These are phyloP conservation scores for Takifugu rubripes DNA, from an alignment of 2,797 vertebrate species.

Conservation along the genomic window DNA sequence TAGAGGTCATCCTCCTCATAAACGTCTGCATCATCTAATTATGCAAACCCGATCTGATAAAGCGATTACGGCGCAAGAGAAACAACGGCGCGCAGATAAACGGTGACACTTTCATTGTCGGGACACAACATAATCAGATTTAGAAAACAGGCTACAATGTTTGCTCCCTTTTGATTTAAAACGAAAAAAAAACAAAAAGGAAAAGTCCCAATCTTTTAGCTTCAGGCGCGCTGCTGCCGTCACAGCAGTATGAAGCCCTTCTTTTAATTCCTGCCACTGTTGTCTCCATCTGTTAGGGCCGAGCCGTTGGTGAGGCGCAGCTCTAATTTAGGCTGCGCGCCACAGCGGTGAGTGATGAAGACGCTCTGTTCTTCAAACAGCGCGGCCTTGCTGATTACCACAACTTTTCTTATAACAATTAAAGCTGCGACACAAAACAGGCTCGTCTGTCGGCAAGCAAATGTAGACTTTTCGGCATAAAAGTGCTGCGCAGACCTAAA, in stretches of 20 bases:
- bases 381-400: no score
- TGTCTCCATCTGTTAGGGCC: not conserved
- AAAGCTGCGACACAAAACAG: no score
- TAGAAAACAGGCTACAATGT: slow-evolving; percentile 1
- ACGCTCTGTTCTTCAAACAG: no score
- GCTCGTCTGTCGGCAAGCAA: no score
- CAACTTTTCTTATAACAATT: no score
- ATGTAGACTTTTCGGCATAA: no score
- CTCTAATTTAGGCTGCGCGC: not conserved
- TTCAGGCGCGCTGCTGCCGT: no score
- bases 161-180: not conserved
- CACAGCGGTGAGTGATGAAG: not conserved
- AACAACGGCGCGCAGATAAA: slow-evolving; percentile 3
- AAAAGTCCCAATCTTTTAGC: not conserved
- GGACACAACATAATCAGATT: slow-evolving; percentile 4
- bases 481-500: no score
- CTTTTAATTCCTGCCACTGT: not conserved
- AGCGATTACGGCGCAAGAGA: not conserved
- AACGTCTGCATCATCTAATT: slow-evolving; percentile 8
- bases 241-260: no score
- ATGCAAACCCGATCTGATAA: slow-evolving; percentile 7
- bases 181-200: not conserved
- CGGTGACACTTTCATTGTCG: not conserved
- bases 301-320: not conserved
- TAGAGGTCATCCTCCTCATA: not conserved